Evolutionary conservation across 1,140 invertebrate genomes (phyloP).

Genomic region (Aricia agestis): DNA sequence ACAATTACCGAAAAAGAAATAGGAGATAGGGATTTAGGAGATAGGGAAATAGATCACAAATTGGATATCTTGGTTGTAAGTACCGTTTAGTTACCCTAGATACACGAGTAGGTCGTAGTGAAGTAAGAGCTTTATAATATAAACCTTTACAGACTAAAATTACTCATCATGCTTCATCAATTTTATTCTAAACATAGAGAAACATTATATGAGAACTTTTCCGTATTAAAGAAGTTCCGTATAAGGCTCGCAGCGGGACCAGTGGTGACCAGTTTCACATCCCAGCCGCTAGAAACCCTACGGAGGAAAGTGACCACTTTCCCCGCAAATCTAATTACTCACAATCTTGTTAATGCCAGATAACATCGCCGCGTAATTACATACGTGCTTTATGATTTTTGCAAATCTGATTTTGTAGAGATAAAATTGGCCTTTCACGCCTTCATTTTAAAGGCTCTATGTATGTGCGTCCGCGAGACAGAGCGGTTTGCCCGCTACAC

Average conservation of each 20-base stretch:
- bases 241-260: background rate
- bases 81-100: too few species aligned
- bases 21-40: too few species aligned
- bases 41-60: too few species aligned
- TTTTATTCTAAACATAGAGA: too few species aligned
- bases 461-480: too few species aligned
- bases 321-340: slow-evolving; percentile 1
- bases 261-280: slow-evolving; percentile 8
- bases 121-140: too few species aligned
- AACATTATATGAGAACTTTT: background rate
- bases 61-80: too few species aligned
- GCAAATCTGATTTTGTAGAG: background rate
- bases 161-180: too few species aligned
- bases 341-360: background rate
- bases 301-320: background rate
- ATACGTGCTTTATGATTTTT: background rate
- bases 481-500: too few species aligned
- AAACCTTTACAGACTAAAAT: too few species aligned
- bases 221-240: background rate
- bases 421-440: background rate
- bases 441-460: background rate
- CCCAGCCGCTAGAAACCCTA: background rate
- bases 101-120: too few species aligned
- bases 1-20: too few species aligned
- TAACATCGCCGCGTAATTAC: background rate